Evolutionary conservation across 2,113 vertebrate species (phyloP), one percentile per base, ranked within the genome.

Genomic region (Xiphorhynchus elegans): DNA sequence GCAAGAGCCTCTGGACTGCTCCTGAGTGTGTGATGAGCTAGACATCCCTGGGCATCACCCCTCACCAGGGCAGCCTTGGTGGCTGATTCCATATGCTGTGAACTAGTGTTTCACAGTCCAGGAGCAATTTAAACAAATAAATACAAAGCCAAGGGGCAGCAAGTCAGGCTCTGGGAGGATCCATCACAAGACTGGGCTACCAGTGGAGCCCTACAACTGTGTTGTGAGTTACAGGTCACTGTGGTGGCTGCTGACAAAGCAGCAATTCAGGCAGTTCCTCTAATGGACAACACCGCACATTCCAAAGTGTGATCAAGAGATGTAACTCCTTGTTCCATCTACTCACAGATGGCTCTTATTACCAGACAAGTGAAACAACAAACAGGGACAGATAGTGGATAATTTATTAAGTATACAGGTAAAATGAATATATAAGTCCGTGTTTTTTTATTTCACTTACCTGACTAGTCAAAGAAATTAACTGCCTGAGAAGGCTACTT

Each of bases 51-150:
- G 25, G 67, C 50, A 49, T 31, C 59, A 40, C 31, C 49, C 12
- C 25, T 50, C 53, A 17, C 40, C 63, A 12, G 0, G 0, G 29
- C 13, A 4, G 68, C 31, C n/a, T 13, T 17, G 24, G 39, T n/a
- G 46, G 56, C n/a, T 24, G 67, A 68, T 37, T 60, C 75, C 31
- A 4, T 4, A 5, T 0, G 16, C 76, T 53, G 63, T 6, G 26
- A 88, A 35, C 20, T 6, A 12, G 17, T 0, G 0, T n/a, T 20
- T 53, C 67, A 50, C 58, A 72, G 24, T 8, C 47, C 46, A 50
- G 53, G 0, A 1, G 7, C 72, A 39, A 63, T 29, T 80, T 60
- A 68, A 89, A 67, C 52, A 55, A 89, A 67, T 25, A 63, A 78
- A 69, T 10, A 77, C 50, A 58, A 56, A 56, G 40, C 23, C 68